These are phyloP conservation scores for Cordilura impudica DNA, from an alignment of 2,888 invertebrate species.

Conservation along the genomic window DNA sequence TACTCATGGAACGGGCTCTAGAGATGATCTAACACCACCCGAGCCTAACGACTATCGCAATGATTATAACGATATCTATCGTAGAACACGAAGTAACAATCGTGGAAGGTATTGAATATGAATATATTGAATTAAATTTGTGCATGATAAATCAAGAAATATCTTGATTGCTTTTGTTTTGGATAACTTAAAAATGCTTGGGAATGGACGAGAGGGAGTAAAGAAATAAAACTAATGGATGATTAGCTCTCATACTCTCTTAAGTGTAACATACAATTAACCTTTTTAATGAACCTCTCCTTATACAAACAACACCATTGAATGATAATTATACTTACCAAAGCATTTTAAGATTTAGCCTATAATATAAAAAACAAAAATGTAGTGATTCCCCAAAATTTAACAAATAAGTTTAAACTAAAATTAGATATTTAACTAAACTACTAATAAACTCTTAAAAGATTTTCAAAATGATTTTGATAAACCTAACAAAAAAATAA, in stretches of 20 bases:
- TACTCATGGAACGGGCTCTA: conserved; percentile 65
- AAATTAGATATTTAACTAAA: not conserved
- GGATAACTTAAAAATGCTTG: not conserved
- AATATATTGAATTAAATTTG: conserved; percentile 29
- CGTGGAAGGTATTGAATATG: conserved; percentile 75
- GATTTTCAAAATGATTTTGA: conserved; percentile 38
- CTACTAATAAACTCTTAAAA: not conserved
- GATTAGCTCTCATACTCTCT: not conserved
- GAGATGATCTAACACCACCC: conserved; percentile 72
- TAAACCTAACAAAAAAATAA: not conserved
- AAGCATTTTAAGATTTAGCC: not conserved
- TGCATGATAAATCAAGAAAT: conserved; percentile 14
- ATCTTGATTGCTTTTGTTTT: not conserved
- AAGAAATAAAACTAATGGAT: not conserved
- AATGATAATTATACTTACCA: too few relatives aligned
- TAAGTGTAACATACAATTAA: not conserved
- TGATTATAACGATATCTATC: conserved; percentile 68
- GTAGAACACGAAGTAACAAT: conserved; percentile 68
- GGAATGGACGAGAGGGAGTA: not conserved
- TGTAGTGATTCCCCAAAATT: not conserved
- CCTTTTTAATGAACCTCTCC: not conserved
- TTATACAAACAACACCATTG: not conserved
- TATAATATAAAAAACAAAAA: not conserved
- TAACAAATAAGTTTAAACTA: not conserved
- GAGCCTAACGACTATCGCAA: conserved; percentile 56